A percentile compares a stretch with the other conserved stretches of the same genome.
Evolutionary conservation across 2,888 invertebrate species (phyloP).

Genomic region (Ophion obscuratus): DNA sequence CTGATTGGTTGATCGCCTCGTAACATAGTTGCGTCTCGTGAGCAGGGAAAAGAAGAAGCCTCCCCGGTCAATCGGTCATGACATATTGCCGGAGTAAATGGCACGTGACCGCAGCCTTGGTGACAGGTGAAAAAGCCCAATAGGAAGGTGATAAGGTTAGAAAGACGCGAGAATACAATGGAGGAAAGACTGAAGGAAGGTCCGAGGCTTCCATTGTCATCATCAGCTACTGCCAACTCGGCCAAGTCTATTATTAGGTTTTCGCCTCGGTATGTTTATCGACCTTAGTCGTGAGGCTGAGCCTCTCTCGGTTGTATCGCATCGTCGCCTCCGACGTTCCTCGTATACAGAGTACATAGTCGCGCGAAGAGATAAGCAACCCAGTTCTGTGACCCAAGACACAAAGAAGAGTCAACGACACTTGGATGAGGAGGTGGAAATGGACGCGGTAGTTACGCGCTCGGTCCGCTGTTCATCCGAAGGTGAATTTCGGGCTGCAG

Average conservation of each 20-base stretch:
- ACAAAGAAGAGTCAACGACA: conserved; percentile 67
- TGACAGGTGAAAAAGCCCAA: no score
- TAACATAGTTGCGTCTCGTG: no score
- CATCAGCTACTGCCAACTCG: conserved; percentile 58
- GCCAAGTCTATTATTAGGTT: conserved; percentile 64
- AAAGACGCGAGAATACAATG: not conserved
- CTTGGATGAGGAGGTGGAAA: conserved; percentile 41
- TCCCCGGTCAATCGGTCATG: no score
- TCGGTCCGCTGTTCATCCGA: conserved; percentile 27
- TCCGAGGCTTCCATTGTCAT: conserved; percentile 23
- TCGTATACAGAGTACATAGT: conserved; percentile 11
- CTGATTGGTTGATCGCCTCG: no score
- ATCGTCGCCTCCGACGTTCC: conserved; percentile 26
- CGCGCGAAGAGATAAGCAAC: conserved; percentile 55
- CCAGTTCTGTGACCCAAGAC: conserved; percentile 64
- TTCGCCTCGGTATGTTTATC: conserved; percentile 55
- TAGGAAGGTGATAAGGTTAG: not conserved
- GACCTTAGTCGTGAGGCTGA: conserved; percentile 63
- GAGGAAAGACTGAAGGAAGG: not conserved
- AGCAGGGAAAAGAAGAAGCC: no score
- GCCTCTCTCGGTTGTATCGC: conserved; percentile 19
- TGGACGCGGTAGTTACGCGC: conserved; percentile 37
- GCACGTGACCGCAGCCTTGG: no score
- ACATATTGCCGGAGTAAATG: no score
- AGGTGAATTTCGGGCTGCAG: conserved; percentile 12